Evolutionary conservation across 2,888 invertebrate genomes (phyloP), one percentile per base, ranked within the genome.

Genomic region (Erebia epiphron): DNA sequence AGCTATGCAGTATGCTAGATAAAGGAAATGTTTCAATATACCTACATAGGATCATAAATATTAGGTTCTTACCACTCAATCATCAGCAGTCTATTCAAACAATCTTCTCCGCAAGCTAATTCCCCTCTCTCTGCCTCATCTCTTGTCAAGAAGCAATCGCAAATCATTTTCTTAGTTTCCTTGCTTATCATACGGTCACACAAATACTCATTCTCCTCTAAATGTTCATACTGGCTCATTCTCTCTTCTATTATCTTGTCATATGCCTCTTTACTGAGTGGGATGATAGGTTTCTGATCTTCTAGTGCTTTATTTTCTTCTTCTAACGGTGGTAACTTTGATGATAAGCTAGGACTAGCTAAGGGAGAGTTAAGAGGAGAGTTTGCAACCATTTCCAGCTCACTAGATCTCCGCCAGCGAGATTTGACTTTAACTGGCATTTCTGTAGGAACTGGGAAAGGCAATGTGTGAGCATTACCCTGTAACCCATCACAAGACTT

Each of bases 71-170:
- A 98, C 98, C 98, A 99, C 95, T 99, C 99, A 84, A 99, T 99
- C 97, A 99, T 98, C n/a, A 99, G 95, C 85, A 99, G 94, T 83
- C 99, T 95, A 94, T 99, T 99, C 50, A 99, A 95, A 89, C 99
- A 99, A 89, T 99, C 98, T 83, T 98, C 98, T 0, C 98, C 98
- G 86, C 99, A 99, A 11, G 98, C 98, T 73, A 95, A 88, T 82
- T 97, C 97, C 0, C 98, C 98, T 71, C 96, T 94, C 57, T 95
- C 95, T 75, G 97, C 94, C 83, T 99, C 99, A 78, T 98, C 98
- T 83, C 96, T 96, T 68, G 97, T 97, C 76, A 98, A 94, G 82
- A 97, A 97, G 87, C 99, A 99, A 89, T 99, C 99, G 89, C 99
- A 99, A 46, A 96, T 95, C 99, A 99, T 99, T 79, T 97, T 96